Conservation (phyloP, 1,140 invertebrate species). For the Protaetia brevitarsis region DNA sequence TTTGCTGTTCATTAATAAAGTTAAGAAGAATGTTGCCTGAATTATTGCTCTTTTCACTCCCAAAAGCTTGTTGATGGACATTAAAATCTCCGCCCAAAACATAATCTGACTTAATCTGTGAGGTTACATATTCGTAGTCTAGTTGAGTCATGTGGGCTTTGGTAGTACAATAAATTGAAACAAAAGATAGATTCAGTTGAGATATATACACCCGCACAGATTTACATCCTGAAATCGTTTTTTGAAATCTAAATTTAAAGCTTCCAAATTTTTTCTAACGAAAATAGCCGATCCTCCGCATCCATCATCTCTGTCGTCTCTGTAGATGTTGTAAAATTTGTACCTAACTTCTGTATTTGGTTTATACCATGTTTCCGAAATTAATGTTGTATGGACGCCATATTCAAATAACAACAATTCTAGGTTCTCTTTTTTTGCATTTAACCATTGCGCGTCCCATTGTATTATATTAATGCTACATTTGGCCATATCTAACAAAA, state of each 20-base stretch:
- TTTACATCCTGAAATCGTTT: neutral
- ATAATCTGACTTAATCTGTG: neutral
- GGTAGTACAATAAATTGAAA: neutral
- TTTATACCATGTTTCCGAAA: neutral
- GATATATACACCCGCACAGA: neutral
- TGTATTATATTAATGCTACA: neutral
- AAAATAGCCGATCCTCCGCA: neutral
- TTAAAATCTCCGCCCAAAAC: neutral
- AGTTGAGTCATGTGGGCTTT: neutral
- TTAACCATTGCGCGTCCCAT: neutral
- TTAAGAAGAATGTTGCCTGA: neutral
- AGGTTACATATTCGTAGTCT: neutral
- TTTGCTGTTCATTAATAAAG: neutral
- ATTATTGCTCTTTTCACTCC: neutral
- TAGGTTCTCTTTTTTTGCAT: neutral
- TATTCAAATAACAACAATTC: neutral
- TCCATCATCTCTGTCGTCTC: neutral
- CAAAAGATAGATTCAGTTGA: neutral
- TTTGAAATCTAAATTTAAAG: neutral
- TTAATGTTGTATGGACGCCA: neutral
- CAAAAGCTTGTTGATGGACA: neutral
- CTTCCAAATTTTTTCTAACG: neutral
- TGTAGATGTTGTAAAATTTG: neutral
- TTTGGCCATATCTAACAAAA: neutral
- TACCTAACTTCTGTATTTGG: neutral